Evolutionary conservation across 1,140 invertebrate species (phyloP).

Genomic region (Eriocheir sinensis): DNA sequence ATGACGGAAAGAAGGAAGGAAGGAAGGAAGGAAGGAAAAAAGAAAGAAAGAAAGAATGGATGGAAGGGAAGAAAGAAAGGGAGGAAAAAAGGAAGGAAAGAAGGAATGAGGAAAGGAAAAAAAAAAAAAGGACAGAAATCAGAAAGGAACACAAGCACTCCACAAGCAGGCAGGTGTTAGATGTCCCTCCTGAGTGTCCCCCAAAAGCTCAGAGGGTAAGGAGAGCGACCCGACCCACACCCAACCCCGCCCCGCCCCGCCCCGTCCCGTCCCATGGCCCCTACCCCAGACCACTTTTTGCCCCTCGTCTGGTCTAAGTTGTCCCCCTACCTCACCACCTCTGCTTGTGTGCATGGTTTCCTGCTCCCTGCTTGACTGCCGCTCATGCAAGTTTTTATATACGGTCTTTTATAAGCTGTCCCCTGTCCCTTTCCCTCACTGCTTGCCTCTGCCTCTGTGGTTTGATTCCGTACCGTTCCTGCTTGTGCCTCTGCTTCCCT

Average conservation of each 20-base stretch:
- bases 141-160: constrained; percentile 38
- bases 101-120: neutral
- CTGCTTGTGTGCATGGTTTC: neutral
- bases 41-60: neutral
- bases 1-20: neutral
- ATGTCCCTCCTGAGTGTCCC: constrained; percentile 29
- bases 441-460: neutral
- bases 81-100: neutral
- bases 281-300: constrained; percentile 1
- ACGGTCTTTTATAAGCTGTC: neutral
- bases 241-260: neutral
- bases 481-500: neutral
- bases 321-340: neutral
- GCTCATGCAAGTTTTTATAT: too few relatives aligned
- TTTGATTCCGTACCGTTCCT: too few relatives aligned
- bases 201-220: neutral
- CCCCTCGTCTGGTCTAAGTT: neutral
- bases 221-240: neutral
- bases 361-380: neutral
- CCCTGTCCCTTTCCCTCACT: neutral
- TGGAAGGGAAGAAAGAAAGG: neutral
- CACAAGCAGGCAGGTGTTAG: constrained; percentile 31
- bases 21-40: neutral
- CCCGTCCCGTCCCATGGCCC: neutral
- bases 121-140: neutral